Conservation (phyloP, 30 jellyfish, hydroid and myxozoan genomes). For the Clytia hemisphaerica region DNA sequence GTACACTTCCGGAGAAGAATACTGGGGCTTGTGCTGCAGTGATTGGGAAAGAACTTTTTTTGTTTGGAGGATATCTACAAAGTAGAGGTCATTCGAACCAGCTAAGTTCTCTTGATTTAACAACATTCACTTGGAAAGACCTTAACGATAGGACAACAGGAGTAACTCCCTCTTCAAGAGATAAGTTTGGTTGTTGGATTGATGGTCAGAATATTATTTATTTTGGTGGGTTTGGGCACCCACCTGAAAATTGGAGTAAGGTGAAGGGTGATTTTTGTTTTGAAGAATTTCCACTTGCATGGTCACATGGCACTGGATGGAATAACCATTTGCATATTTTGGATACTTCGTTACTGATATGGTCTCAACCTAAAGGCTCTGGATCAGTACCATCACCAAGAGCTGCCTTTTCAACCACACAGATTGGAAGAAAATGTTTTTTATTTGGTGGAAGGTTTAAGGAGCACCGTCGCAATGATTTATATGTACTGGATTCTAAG, state of each 20-base stretch:
- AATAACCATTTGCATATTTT: constrained; percentile 53
- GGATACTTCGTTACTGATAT: constrained; percentile 40
- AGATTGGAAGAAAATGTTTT: constrained; percentile 48
- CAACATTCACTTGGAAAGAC: constrained; percentile 49
- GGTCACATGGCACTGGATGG: constrained; percentile 72
- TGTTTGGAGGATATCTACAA: constrained; percentile 49
- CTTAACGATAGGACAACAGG: constrained; percentile 47
- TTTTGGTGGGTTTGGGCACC: constrained; percentile 88
- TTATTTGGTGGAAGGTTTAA: constrained; percentile 74
- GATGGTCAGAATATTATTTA: constrained; percentile 29
- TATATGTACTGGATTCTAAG: constrained; percentile 48
- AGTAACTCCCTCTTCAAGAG: constrained; percentile 57
- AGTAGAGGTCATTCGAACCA: constrained; percentile 29
- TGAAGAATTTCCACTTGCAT: constrained; percentile 45
- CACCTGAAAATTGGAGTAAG: constrained; percentile 29
- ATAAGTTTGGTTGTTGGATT: constrained; percentile 65
- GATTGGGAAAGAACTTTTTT: constrained; percentile 21
- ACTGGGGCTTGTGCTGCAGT: constrained; percentile 59
- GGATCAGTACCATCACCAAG: constrained; percentile 67
- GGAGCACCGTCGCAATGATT: constrained; percentile 54
- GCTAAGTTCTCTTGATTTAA: constrained; percentile 55
- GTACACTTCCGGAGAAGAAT: constrained; percentile 14
- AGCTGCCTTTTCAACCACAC: constrained; percentile 78
- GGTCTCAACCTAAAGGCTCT: constrained; percentile 49
- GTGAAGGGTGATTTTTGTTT: constrained; percentile 61